Conservation (phyloP, 2,888 invertebrate genomes). For the Lypha dubia region DNA sequence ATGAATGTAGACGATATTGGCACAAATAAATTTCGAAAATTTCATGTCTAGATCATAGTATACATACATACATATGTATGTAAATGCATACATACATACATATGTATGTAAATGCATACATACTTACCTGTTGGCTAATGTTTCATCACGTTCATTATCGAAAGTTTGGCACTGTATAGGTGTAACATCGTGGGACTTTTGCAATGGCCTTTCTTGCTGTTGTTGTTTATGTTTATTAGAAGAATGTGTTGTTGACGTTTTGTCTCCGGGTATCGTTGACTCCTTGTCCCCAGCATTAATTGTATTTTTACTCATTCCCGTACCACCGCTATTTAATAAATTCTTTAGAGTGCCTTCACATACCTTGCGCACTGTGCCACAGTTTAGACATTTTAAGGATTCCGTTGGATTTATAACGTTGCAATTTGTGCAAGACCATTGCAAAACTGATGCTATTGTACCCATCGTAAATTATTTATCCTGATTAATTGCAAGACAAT, state of each 20-base stretch:
- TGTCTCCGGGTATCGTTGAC: conserved; percentile 63
- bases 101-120: conserved; percentile 66
- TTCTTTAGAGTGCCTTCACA: conserved; percentile 69
- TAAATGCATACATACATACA: conserved; percentile 65
- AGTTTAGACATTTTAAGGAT: conserved; percentile 92
- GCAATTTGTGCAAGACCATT: conserved; percentile 95
- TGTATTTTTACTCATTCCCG: conserved; percentile 52
- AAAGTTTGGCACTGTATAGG: conserved; percentile 44
- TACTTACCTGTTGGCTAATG: conserved; percentile 69
- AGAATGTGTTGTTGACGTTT: conserved; percentile 73
- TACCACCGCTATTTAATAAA: conserved; percentile 58
- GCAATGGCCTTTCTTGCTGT: conserved; percentile 67
- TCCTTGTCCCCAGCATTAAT: conserved; percentile 51
- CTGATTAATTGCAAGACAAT: conserved; percentile 18
- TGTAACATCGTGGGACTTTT: conserved; percentile 39
- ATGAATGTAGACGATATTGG: background rate
- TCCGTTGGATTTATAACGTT: conserved; percentile 95
- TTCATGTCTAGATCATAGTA: conserved; percentile 5
- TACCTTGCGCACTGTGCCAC: conserved; percentile 87
- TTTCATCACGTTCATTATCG: conserved; percentile 59
- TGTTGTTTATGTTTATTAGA: conserved; percentile 72
- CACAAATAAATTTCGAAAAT: background rate
- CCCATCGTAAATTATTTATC: conserved; percentile 86
- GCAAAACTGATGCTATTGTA: conserved; percentile 96
- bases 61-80: conserved; percentile 68